These are phyloP conservation scores for Oreocharis arfaki DNA, from an alignment of 2,113 vertebrate genomes.

Conservation along the genomic window DNA sequence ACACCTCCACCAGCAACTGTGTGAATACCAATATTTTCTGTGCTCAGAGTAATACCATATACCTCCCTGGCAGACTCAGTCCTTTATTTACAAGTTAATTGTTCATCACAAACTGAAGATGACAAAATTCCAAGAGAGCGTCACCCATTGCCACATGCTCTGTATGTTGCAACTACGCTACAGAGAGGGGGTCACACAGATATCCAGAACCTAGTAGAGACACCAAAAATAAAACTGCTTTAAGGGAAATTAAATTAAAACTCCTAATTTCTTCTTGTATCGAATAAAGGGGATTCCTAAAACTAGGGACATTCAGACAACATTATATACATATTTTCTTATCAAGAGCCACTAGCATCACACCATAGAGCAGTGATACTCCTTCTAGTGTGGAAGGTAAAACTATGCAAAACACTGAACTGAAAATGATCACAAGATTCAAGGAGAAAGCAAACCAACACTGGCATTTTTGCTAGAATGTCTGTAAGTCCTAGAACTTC, in stretches of 20 bases:
- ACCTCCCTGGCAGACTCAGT: neutral
- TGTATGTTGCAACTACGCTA: accelerated
- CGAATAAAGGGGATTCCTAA: neutral
- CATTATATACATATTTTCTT: neutral
- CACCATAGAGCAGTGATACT: neutral
- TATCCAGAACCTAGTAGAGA: neutral
- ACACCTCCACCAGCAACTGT: neutral
- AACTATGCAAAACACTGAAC: neutral
- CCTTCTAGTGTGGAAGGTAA: neutral
- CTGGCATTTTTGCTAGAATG: neutral
- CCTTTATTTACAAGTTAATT: neutral
- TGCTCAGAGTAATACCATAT: neutral
- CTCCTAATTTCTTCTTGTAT: neutral
- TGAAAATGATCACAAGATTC: neutral
- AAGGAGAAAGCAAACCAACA: neutral
- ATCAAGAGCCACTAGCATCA: neutral
- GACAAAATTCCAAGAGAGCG: neutral
- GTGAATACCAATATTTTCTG: neutral
- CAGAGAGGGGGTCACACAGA: neutral
- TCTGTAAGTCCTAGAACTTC: neutral
- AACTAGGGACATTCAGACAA: neutral
- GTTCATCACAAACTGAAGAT: neutral
- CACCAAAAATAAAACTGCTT: neutral
- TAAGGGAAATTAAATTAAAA: neutral
- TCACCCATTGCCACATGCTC: neutral